Evolutionary conservation across 2,888 invertebrate genomes (phyloP).

Genomic region (Yponomeuta malinellus): DNA sequence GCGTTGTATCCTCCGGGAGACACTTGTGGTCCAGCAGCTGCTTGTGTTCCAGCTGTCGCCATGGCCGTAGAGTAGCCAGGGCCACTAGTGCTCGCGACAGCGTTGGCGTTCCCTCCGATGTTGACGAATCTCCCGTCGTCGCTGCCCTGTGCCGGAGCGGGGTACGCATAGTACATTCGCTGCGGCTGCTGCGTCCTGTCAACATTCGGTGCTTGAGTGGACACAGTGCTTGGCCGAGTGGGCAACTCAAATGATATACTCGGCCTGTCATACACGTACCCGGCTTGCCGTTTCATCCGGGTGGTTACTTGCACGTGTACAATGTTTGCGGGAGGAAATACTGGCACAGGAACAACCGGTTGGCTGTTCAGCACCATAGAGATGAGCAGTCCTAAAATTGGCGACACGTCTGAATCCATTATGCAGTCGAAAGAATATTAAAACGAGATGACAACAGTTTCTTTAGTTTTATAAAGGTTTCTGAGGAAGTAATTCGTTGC

Average conservation of each 20-base stretch:
- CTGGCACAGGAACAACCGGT: neutral
- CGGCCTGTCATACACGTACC: conserved; percentile 64
- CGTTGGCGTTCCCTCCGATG: conserved; percentile 33
- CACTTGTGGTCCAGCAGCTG: too few relatives aligned
- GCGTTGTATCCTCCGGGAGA: too few relatives aligned
- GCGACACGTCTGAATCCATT: conserved; percentile 32
- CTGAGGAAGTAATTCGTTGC: conserved; percentile 41
- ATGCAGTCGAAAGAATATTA: conserved; percentile 34
- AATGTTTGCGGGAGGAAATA: conserved; percentile 25
- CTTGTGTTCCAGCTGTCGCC: conserved; percentile 8
- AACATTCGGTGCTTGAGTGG: conserved; percentile 55
- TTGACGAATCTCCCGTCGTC: conserved; percentile 34
- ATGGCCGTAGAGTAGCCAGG: neutral
- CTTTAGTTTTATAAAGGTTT: conserved; percentile 46
- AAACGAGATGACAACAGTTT: conserved; percentile 30
- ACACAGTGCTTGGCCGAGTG: conserved; percentile 34
- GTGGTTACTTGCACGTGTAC: conserved; percentile 24
- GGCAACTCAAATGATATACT: conserved; percentile 60
- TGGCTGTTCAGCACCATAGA: conserved; percentile 5
- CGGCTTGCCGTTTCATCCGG: conserved; percentile 55
- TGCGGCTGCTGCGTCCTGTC: conserved; percentile 56
- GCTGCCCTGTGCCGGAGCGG: conserved; percentile 33
- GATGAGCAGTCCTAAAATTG: conserved; percentile 5
- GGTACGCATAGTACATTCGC: conserved; percentile 66
- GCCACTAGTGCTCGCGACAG: conserved; percentile 25